Percentiles rank a stretch among this genome's conserved stretches.
phyloP scores from a whole-genome alignment of 1,140 invertebrate species.

The Musca vetustissima region DNA sequence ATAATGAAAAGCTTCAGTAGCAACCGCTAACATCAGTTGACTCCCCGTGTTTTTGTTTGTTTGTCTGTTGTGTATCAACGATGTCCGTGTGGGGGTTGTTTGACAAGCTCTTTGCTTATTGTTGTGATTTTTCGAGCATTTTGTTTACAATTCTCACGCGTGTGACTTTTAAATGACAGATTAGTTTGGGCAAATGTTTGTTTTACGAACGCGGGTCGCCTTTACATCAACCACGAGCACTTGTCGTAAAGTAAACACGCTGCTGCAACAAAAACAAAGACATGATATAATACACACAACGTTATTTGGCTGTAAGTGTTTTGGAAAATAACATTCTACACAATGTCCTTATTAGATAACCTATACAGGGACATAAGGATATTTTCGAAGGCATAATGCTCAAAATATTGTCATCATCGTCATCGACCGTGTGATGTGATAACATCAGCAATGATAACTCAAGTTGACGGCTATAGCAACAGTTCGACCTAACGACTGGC shows the following conservation, averaged over 20 bases:
- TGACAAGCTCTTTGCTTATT: not conserved
- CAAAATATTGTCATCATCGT: not conserved
- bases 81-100: not conserved
- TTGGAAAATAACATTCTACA: slow-evolving; percentile 10
- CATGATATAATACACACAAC: slow-evolving; percentile 7
- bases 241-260: slow-evolving; percentile 1
- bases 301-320: slow-evolving; percentile 7
- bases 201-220: slow-evolving; percentile 34
- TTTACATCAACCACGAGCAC: not conserved
- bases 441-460: not conserved
- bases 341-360: slow-evolving; percentile 51
- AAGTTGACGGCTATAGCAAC: too few relatives aligned
- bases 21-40: too few relatives aligned
- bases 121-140: slow-evolving; percentile 27
- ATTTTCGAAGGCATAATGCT: not conserved
- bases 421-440: slow-evolving; percentile 16
- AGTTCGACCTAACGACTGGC: not conserved
- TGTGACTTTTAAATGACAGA: slow-evolving; percentile 56
- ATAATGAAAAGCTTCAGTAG: too few relatives aligned
- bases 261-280: not conserved
- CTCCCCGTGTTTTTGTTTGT: too few relatives aligned
- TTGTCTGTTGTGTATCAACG: not conserved
- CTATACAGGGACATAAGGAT: not conserved
- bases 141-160: slow-evolving; percentile 56
- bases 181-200: slow-evolving; percentile 55